These are phyloP conservation scores for Dastarcus helophoroides DNA, from an alignment of 2,888 invertebrate species.

Conservation along the genomic window DNA sequence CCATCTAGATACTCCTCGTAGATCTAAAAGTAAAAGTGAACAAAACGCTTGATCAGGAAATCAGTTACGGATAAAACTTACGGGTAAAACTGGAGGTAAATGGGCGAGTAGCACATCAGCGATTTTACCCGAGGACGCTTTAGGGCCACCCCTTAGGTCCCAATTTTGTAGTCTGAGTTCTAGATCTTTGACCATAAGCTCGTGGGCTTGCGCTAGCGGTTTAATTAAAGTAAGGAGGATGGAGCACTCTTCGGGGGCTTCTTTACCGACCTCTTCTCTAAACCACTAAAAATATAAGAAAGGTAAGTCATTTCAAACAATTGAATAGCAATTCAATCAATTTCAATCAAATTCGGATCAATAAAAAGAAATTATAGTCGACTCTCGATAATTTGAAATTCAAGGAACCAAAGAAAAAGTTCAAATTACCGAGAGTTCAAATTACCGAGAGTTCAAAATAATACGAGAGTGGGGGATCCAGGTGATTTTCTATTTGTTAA, in stretches of 20 bases:
- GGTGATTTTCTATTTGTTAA: too few species aligned
- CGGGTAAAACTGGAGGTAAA: conserved; percentile 49
- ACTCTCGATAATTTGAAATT: too few species aligned
- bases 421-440: too few species aligned
- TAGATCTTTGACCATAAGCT: conserved; percentile 64
- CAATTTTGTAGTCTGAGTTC: conserved; percentile 64
- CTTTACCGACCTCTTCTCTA: conserved; percentile 48
- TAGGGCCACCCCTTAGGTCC: conserved; percentile 49
- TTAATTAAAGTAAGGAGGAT: conserved; percentile 49
- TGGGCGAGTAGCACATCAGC: conserved; percentile 66
- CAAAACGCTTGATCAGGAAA: too few species aligned
- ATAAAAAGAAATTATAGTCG: too few species aligned
- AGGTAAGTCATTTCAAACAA: conserved; percentile 6
- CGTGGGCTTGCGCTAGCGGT: conserved; percentile 74
- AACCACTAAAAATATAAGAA: conserved; percentile 49
- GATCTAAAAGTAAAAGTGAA: conserved; percentile 35
- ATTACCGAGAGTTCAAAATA: too few species aligned
- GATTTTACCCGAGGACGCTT: conserved; percentile 47
- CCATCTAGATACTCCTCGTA: conserved; percentile 63
- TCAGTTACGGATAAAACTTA: conserved; percentile 31
- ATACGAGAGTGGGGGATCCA: too few species aligned
- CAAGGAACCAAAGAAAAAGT: too few species aligned
- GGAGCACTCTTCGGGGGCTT: conserved; percentile 49
- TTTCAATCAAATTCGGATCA: too few species aligned
- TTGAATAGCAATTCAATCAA: too few species aligned